A percentile compares a stretch with the other conserved stretches of the same genome.
These are phyloP conservation scores for Sitobion miscanthi DNA, from an alignment of 1,140 invertebrate genomes.

Conservation along the genomic window DNA sequence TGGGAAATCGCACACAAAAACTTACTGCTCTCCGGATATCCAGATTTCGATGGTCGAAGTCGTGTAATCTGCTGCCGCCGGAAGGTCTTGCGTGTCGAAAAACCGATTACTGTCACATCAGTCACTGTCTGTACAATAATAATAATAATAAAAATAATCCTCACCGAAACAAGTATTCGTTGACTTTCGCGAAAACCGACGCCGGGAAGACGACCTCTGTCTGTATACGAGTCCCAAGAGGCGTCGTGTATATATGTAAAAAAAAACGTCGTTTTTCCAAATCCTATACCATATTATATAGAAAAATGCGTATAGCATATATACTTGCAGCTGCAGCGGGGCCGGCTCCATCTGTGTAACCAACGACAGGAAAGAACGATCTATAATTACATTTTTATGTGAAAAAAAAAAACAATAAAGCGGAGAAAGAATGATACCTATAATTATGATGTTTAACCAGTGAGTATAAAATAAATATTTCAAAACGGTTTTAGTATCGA, in stretches of 20 bases:
- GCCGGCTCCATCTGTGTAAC: accelerated
- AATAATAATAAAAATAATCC: neutral
- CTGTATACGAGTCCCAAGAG: neutral
- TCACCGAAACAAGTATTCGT: neutral
- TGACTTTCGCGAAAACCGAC: neutral
- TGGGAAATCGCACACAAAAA: neutral
- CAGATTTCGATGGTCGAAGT: neutral
- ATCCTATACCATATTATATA: neutral
- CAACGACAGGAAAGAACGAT: neutral
- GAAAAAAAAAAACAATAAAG: neutral
- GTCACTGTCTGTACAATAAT: neutral
- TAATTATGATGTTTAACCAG: neutral
- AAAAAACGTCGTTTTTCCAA: neutral
- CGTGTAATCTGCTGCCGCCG: neutral
- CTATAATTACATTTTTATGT: neutral
- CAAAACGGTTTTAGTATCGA: neutral
- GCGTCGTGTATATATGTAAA: neutral
- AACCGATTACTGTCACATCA: slow-evolving; percentile 35
- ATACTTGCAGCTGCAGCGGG: neutral
- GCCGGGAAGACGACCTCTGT: neutral
- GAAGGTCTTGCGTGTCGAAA: neutral
- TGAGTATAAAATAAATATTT: neutral
- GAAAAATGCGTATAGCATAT: neutral
- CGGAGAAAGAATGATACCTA: neutral
- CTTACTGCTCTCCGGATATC: neutral